Conservation (phyloP, 2,888 invertebrate species). For the Gryllus longicercus region DNA sequence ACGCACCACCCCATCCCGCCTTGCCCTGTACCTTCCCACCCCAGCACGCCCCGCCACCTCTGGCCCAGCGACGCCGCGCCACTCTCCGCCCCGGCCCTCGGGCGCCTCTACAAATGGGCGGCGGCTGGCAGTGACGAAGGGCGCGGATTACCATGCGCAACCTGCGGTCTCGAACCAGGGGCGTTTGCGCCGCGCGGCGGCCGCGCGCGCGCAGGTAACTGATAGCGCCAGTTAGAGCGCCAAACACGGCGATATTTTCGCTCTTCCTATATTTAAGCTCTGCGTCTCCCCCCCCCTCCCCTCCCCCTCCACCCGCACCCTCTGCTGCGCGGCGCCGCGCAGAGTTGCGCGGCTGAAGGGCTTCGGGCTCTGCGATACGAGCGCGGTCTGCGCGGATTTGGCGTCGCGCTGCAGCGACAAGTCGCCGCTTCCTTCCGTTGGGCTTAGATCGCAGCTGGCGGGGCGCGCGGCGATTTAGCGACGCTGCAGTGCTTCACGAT, state of each 20-base stretch:
- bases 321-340: no score
- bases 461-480: no score
- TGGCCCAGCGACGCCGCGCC: no score
- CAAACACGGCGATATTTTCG: conserved; percentile 10
- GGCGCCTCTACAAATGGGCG: not conserved
- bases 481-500: no score
- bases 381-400: not conserved
- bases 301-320: no score
- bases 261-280: not conserved
- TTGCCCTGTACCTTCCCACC: no score
- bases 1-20: no score
- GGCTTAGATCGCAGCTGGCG: no score
- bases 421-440: no score
- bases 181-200: conserved; percentile 4
- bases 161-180: not conserved
- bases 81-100: no score
- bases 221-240: not conserved
- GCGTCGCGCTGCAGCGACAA: not conserved
- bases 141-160: conserved; percentile 17
- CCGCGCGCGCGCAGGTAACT: not conserved
- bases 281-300: not conserved
- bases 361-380: not conserved
- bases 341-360: not conserved
- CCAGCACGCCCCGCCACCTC: no score
- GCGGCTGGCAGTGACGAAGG: not conserved